Evolutionary conservation across 2,113 vertebrate species (phyloP), one percentile per base, ranked within the genome.

Genomic region (Heterotis niloticus): DNA sequence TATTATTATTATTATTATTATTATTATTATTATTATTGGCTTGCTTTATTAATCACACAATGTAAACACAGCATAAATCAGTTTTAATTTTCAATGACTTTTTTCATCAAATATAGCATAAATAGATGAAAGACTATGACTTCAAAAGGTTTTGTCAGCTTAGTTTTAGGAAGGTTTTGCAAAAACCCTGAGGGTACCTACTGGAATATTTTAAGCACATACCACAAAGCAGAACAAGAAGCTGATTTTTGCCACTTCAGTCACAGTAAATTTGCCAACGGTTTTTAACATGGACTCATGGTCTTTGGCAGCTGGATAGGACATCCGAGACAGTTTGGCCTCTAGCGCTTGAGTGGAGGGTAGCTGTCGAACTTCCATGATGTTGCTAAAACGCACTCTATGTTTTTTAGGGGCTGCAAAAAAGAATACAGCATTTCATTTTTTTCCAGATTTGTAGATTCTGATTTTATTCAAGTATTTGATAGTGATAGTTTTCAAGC

Each of bases 141-240:
- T 44, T 44, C 34, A 44, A 7, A 44, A 44, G 34, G 34, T 7
- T 44, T 44, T 4, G 34, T 44, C 34, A 44, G 7, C 34, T 44
- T 4, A 44, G 34, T 44, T 44, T n/a, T 44, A 44, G 34, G 34
- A 44, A 44, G 34, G 34, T 44, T 2, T 7, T n/a, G n/a, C n/a
- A n/a, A 44, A 44, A 44, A 44, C 34, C 34, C 34, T 44, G 7
- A 4, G 34, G 7, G 34, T 2, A 44, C 34, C 7, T 44, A 44
- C 34, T 44, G 9, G 14, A 75, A 29, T 52, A 56, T 26, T 69
- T 68, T 12, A 28, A 51, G 65, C 20, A 83, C 89, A 92, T 87
- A 96, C 97, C 95, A 99, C 96, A 86, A 99, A 98, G 87, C 96
- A 99, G 88, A 98, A 98, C 85, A 99, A 98, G 90, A 99, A 98